Conservation (phyloP, 1,140 invertebrate genomes). For the Oncopeltus fasciatus region DNA sequence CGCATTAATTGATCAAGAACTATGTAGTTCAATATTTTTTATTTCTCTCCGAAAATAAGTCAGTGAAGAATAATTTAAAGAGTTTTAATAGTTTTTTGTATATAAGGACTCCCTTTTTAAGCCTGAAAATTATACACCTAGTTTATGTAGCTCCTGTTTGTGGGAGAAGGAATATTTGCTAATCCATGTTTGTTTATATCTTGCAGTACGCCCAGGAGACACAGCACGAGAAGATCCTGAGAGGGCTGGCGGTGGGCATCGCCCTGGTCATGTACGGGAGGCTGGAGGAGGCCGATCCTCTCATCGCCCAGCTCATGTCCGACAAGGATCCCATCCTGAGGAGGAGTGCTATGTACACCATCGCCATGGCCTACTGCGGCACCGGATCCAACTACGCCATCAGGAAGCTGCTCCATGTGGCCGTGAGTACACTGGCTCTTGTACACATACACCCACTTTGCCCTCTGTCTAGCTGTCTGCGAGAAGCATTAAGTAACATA, state of each 20-base stretch:
- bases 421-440: slow-evolving; percentile 42
- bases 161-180: too few relatives aligned
- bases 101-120: too few relatives aligned
- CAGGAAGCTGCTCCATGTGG: slow-evolving; percentile 83
- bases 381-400: slow-evolving; percentile 95
- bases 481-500: too few relatives aligned
- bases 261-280: slow-evolving; percentile 93
- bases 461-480: background rate
- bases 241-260: slow-evolving; percentile 89
- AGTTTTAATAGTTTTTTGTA: too few relatives aligned
- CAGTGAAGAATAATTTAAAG: too few relatives aligned
- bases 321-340: slow-evolving; percentile 78
- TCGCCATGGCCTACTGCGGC: slow-evolving; percentile 97
- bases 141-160: too few relatives aligned
- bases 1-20: too few relatives aligned
- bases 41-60: too few relatives aligned
- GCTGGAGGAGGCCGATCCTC: slow-evolving; percentile 84
- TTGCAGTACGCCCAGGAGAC: slow-evolving; percentile 70
- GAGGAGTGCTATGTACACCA: slow-evolving; percentile 90
- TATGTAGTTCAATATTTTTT: too few relatives aligned
- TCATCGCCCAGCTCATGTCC: slow-evolving; percentile 74
- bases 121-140: too few relatives aligned
- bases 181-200: too few relatives aligned
- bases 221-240: slow-evolving; percentile 95
- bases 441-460: background rate